phyloP scores from a whole-genome alignment of 2,888 invertebrate genomes.

The Eumacrocentrus americanus region DNA sequence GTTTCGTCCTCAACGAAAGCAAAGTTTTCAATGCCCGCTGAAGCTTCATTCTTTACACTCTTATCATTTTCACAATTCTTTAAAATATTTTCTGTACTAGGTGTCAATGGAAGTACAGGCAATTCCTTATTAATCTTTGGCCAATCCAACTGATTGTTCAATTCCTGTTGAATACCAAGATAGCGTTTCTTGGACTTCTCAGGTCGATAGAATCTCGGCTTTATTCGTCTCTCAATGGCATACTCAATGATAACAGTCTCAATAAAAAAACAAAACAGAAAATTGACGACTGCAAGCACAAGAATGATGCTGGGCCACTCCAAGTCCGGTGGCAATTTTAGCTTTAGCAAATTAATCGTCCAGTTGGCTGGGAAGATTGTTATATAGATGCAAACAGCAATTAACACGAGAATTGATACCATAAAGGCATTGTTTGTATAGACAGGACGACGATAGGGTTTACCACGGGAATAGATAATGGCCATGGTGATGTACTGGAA shows the following conservation, averaged over 20 bases:
- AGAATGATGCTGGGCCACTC: constrained; percentile 62
- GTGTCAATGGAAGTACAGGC: constrained; percentile 46
- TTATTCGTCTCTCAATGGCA: constrained; percentile 66
- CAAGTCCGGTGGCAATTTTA: constrained; percentile 55
- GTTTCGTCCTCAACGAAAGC: constrained; percentile 39
- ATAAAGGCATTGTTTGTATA: constrained; percentile 68
- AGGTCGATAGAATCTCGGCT: constrained; percentile 63
- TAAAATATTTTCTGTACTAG: constrained; percentile 46
- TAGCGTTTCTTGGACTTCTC: constrained; percentile 69
- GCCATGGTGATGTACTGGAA: constrained; percentile 73
- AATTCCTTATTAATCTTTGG: constrained; percentile 62
- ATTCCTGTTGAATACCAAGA: constrained; percentile 67
- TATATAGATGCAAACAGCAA: constrained; percentile 64
- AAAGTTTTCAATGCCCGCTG: constrained; percentile 32
- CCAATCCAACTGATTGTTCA: constrained; percentile 68
- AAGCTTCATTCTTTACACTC: not conserved
- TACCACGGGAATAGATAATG: constrained; percentile 70
- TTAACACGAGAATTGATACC: constrained; percentile 62
- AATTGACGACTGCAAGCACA: constrained; percentile 60
- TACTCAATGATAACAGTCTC: constrained; percentile 68
- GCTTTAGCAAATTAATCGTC: constrained; percentile 55
- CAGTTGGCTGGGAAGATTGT: constrained; percentile 63
- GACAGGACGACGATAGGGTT: constrained; percentile 69
- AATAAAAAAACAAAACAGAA: constrained; percentile 65
- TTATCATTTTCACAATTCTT: constrained; percentile 29